These are phyloP conservation scores for Drosophila punjabiensis DNA, from an alignment of 1,140 invertebrate genomes.

Conservation along the genomic window DNA sequence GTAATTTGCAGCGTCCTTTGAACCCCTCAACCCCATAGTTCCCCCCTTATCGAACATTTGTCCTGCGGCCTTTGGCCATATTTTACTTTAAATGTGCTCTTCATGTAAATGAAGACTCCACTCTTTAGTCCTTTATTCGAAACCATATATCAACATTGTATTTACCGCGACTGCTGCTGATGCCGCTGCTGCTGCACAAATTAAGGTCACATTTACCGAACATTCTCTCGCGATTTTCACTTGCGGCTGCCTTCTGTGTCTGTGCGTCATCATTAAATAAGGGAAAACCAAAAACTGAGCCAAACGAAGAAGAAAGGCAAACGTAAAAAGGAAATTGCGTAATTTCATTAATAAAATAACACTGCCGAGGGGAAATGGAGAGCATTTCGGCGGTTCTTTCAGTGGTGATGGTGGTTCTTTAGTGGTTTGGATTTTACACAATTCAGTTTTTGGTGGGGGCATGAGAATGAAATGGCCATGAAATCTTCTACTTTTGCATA, in stretches of 20 bases:
- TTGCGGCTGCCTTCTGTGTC: not conserved
- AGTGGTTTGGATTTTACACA: conserved; percentile 44
- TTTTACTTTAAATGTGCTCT: conserved; percentile 77
- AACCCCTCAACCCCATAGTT: conserved; percentile 17
- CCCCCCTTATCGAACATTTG: conserved; percentile 65
- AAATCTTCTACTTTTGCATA: conserved; percentile 37
- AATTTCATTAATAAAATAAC: conserved; percentile 80
- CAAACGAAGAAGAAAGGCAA: conserved; percentile 19
- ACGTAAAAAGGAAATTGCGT: conserved; percentile 64
- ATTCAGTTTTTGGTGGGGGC: conserved; percentile 15
- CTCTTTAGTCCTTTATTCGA: conserved; percentile 35
- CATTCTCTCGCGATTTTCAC: conserved; percentile 23
- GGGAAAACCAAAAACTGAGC: conserved; percentile 55
- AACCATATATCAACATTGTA: conserved; percentile 73
- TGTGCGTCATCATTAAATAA: conserved; percentile 71
- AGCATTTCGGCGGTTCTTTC: conserved; percentile 33
- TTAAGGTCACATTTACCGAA: conserved; percentile 79
- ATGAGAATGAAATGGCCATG: conserved; percentile 15
- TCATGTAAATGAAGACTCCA: conserved; percentile 70
- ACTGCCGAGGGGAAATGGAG: conserved; percentile 24
- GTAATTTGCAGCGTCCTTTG: conserved; percentile 77
- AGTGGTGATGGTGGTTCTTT: conserved; percentile 21
- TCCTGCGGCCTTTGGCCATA: conserved; percentile 68
- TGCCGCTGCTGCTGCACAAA: conserved; percentile 48
- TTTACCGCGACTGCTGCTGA: conserved; percentile 26